These are phyloP conservation scores for Diachasmimorpha longicaudata DNA, from an alignment of 1,140 invertebrate species.

Conservation along the genomic window DNA sequence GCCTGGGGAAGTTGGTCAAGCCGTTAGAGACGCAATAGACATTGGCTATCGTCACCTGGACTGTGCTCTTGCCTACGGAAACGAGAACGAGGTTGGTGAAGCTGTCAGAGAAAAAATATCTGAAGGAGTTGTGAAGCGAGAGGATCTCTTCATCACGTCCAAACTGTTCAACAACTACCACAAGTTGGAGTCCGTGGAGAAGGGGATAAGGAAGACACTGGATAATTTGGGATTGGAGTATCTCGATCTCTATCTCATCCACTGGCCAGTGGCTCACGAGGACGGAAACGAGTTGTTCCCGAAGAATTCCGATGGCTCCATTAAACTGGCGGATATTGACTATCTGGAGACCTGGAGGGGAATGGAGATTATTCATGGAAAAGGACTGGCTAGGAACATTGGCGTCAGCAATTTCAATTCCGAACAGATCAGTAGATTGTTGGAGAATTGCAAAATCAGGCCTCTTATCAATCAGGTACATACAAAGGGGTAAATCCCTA, in stretches of 20 bases:
- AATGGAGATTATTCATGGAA: neutral
- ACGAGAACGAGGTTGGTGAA: neutral
- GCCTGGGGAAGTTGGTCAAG: constrained; percentile 57
- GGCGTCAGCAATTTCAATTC: neutral
- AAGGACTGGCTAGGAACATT: neutral
- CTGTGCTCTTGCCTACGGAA: neutral
- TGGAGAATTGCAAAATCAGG: neutral
- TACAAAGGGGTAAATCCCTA: too few species aligned
- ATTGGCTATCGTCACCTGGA: neutral
- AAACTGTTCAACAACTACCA: neutral
- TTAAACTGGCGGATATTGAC: neutral
- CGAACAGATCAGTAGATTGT: neutral
- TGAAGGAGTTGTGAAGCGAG: neutral
- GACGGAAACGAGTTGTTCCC: neutral
- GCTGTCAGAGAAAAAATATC: neutral
- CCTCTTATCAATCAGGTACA: neutral
- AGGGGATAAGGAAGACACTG: neutral
- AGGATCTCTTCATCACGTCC: neutral
- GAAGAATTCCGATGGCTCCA: neutral
- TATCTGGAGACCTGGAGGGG: neutral
- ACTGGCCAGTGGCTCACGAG: neutral
- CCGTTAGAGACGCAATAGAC: neutral
- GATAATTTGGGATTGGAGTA: neutral
- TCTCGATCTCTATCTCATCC: neutral
- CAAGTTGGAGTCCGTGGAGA: neutral